Percentiles rank a stretch among this genome's conserved stretches.
These are phyloP conservation scores for Sardinella longiceps DNA, from an alignment of 2,797 vertebrate genomes.

Conservation along the genomic window DNA sequence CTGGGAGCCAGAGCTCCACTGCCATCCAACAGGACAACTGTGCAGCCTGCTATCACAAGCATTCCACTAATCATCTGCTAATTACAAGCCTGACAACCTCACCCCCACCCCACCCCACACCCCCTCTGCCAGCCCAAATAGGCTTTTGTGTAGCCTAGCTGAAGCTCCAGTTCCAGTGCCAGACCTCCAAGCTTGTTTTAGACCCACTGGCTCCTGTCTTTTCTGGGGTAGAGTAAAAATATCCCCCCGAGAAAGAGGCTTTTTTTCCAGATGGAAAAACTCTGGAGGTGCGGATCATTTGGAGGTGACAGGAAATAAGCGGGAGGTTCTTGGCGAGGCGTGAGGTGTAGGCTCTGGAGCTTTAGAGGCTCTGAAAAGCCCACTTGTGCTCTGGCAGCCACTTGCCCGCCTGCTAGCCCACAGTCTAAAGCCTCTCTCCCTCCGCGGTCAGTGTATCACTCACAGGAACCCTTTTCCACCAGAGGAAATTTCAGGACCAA, in stretches of 20 bases:
- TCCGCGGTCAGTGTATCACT: background rate
- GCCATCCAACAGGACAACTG: constrained; percentile 11
- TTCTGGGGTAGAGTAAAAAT: constrained; percentile 60
- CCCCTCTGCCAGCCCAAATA: background rate
- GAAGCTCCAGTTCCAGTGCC: background rate
- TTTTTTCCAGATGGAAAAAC: constrained; percentile 62
- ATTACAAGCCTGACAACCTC: constrained; percentile 37
- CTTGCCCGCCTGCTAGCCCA: background rate
- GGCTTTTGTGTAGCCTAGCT: background rate
- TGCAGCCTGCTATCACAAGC: background rate
- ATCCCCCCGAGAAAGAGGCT: constrained; percentile 58
- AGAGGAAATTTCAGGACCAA: constrained; percentile 33
- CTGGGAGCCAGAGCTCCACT: constrained; percentile 10
- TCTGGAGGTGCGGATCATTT: constrained; percentile 66
- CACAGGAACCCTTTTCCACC: background rate
- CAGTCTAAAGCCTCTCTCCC: background rate
- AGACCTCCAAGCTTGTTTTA: constrained; percentile 43
- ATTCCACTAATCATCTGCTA: constrained; percentile 45
- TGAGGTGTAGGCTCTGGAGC: background rate
- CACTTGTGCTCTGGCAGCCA: constrained; percentile 39
- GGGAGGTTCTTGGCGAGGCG: constrained; percentile 55
- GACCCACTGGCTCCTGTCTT: constrained; percentile 19
- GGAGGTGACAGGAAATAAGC: constrained; percentile 73
- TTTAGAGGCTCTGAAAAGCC: constrained; percentile 56
- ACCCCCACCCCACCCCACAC: background rate